phyloP scores from a whole-genome alignment of 2,888 invertebrate species.

The Ennomos erosarius region DNA sequence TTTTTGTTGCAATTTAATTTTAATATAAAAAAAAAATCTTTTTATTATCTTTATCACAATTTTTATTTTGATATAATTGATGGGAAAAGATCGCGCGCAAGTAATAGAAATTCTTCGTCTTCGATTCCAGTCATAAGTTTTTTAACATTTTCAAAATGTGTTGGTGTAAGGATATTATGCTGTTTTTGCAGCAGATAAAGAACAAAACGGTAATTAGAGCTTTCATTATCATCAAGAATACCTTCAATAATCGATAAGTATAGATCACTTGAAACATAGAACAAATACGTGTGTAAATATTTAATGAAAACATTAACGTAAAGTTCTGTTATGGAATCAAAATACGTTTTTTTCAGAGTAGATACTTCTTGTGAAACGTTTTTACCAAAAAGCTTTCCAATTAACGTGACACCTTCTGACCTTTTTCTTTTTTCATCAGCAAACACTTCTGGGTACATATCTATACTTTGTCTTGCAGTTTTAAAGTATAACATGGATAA shows the following conservation, averaged over 20 bases:
- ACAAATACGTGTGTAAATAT: conserved; percentile 38
- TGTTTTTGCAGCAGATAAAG: conserved; percentile 2
- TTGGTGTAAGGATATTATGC: neutral
- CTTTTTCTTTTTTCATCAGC: conserved; percentile 39
- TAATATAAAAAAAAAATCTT: no score
- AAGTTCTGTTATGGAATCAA: conserved; percentile 53
- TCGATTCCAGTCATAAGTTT: neutral
- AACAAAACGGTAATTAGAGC: conserved; percentile 7
- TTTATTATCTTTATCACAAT: no score
- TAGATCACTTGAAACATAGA: conserved; percentile 5
- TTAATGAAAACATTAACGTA: conserved; percentile 43
- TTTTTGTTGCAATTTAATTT: no score
- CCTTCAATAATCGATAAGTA: conserved; percentile 12
- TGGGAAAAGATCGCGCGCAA: neutral
- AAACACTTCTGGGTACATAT: conserved; percentile 50
- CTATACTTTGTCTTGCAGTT: conserved; percentile 49
- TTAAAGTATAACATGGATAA: conserved; percentile 60
- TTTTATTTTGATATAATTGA: no score
- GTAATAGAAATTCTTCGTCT: neutral
- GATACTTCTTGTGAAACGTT: conserved; percentile 53
- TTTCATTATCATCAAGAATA: conserved; percentile 14
- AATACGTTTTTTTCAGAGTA: conserved; percentile 50
- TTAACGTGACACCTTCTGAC: conserved; percentile 46
- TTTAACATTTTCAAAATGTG: neutral
- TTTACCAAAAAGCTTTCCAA: conserved; percentile 45